phyloP scores from a whole-genome alignment of 2,888 invertebrate species.

The Parnassius smintheus region DNA sequence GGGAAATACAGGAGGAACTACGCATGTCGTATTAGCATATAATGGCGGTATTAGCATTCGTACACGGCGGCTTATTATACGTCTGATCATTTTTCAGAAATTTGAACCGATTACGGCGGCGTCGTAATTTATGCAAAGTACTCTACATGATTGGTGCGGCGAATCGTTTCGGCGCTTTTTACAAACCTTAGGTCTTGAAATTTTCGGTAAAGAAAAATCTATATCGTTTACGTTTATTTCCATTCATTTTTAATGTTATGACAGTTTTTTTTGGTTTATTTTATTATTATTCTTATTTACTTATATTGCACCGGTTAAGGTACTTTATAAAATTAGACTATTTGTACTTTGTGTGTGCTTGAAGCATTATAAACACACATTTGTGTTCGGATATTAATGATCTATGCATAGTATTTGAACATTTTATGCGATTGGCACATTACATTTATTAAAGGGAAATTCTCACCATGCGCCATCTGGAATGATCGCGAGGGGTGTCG shows the following conservation, averaged over 20 bases:
- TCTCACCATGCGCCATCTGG: slow-evolving; percentile 46
- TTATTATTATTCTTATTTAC: too few species aligned
- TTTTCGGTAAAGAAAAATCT: slow-evolving; percentile 43
- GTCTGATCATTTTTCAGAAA: slow-evolving; percentile 71
- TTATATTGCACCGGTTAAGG: too few species aligned
- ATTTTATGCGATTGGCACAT: slow-evolving; percentile 10
- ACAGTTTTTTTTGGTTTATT: not conserved
- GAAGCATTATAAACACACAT: too few species aligned
- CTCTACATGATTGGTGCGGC: slow-evolving; percentile 62
- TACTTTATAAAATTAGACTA: too few species aligned
- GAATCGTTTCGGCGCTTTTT: slow-evolving; percentile 44
- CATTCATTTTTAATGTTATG: slow-evolving; percentile 5
- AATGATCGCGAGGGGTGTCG: slow-evolving; percentile 31
- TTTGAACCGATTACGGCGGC: slow-evolving; percentile 57
- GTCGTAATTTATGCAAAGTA: slow-evolving; percentile 75
- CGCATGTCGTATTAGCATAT: slow-evolving; percentile 74
- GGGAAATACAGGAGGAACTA: slow-evolving; percentile 62
- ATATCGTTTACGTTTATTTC: slow-evolving; percentile 25
- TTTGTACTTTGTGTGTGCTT: too few species aligned
- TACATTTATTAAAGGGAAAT: slow-evolving; percentile 35
- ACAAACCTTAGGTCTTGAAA: slow-evolving; percentile 37
- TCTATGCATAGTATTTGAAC: too few species aligned
- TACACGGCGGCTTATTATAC: slow-evolving; percentile 63
- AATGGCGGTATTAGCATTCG: slow-evolving; percentile 76
- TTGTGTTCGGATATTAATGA: too few species aligned